Percentiles rank a stretch among this genome's conserved stretches.
phyloP scores from a whole-genome alignment of 2,888 invertebrate species.

The Colletes collaris region DNA sequence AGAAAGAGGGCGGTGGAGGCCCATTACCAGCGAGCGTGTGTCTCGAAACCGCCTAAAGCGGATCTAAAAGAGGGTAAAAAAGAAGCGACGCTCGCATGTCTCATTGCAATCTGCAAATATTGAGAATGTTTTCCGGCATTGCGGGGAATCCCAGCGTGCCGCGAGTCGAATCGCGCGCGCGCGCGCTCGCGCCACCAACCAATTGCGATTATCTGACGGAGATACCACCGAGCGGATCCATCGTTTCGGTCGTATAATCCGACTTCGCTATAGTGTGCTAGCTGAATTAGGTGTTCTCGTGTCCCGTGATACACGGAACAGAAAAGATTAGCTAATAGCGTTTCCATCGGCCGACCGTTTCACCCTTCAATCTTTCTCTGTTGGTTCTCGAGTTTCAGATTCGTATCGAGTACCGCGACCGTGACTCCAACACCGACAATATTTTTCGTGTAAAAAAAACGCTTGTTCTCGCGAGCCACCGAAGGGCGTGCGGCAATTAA shows the following conservation, averaged over 20 bases:
- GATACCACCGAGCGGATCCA: slow-evolving; percentile 69
- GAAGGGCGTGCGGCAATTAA: slow-evolving; percentile 53
- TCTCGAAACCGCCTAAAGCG: slow-evolving; percentile 70
- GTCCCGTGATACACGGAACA: slow-evolving; percentile 63
- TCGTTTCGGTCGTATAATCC: slow-evolving; percentile 57
- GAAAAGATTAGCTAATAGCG: slow-evolving; percentile 59
- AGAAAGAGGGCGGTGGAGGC: slow-evolving; percentile 53
- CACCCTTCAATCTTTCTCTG: not conserved
- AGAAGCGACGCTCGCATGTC: slow-evolving; percentile 70
- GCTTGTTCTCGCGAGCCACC: not conserved
- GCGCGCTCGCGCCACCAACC: slow-evolving; percentile 67
- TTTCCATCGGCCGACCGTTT: slow-evolving; percentile 51
- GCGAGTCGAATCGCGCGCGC: not conserved
- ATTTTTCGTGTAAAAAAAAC: not conserved
- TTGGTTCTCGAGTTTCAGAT: slow-evolving; percentile 19
- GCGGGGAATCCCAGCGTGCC: slow-evolving; percentile 59
- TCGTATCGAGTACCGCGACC: slow-evolving; percentile 7
- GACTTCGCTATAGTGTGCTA: slow-evolving; percentile 42
- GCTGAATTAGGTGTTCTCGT: slow-evolving; percentile 65
- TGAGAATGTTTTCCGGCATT: slow-evolving; percentile 75
- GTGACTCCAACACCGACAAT: too few species aligned
- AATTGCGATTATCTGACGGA: slow-evolving; percentile 79
- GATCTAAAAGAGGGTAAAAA: slow-evolving; percentile 64
- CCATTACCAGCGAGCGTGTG: slow-evolving; percentile 73
- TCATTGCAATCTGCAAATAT: slow-evolving; percentile 74